Percentiles rank a stretch among this genome's conserved stretches.
Evolutionary conservation across 2,888 invertebrate species (phyloP).

Genomic region (Sarcophaga rosellei): DNA sequence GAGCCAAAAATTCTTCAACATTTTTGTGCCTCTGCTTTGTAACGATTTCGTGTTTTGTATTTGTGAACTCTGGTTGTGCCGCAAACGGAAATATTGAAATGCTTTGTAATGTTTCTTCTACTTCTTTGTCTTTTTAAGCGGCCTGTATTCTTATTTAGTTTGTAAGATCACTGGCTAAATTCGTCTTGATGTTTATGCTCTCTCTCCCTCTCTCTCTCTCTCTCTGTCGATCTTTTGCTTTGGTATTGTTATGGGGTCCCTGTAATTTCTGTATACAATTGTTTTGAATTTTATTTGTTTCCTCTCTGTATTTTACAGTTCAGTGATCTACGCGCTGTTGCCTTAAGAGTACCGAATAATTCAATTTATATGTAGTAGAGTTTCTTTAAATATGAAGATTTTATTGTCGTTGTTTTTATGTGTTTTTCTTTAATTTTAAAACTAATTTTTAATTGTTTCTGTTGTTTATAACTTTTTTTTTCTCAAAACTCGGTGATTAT

Average conservation of each 20-base stretch:
- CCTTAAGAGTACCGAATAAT: constrained; percentile 63
- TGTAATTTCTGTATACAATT: constrained; percentile 54
- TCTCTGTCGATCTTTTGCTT: neutral
- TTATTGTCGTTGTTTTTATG: constrained; percentile 1
- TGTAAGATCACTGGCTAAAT: constrained; percentile 53
- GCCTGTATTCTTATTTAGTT: constrained; percentile 34
- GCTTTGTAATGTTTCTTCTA: constrained; percentile 20
- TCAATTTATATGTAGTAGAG: constrained; percentile 2
- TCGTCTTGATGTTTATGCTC: constrained; percentile 27
- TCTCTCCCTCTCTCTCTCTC: constrained; percentile 29
- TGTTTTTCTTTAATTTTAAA: neutral
- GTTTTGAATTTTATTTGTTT: constrained; percentile 13
- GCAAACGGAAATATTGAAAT: constrained; percentile 50
- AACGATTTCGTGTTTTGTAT: neutral
- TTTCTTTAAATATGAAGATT: constrained; percentile 15
- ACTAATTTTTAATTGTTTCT: constrained; percentile 6
- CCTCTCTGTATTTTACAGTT: constrained; percentile 63
- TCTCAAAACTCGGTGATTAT: constrained; percentile 2
- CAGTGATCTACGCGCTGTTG: constrained; percentile 76
- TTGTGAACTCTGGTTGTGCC: constrained; percentile 32
- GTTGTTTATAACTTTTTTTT: constrained; percentile 40
- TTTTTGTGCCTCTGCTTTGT: neutral
- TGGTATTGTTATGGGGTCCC: neutral
- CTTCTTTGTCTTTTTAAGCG: neutral
- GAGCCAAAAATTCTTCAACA: constrained; percentile 4